Base-by-base conservation (phyloP, 2,888 invertebrate genomes). In the Machimus rusticus region DNA sequence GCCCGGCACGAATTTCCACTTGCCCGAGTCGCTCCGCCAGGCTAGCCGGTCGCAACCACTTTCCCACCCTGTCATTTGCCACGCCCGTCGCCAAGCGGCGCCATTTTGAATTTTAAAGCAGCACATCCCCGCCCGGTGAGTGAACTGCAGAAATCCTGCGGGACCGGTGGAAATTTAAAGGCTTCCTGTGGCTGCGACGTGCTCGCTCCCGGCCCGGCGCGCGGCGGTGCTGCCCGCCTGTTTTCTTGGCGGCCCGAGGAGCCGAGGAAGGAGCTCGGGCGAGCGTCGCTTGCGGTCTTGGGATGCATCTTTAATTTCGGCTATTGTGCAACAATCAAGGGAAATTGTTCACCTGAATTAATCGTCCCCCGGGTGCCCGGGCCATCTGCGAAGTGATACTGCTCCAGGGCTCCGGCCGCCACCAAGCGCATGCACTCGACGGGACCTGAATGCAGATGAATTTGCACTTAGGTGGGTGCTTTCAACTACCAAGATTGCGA, bases 91-190 rank as follows among this genome's bases (percentile, higher is more conserved):
- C 77, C 57, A 79, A 39, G 57, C 82, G 88, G 84, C 89, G 89
- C 89, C 89, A 89, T 89, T 89, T 89, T 89, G 89, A 89, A 89
- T 88, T 88, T 86, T 74, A 88, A 88, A 81, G 87, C 87, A 89
- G 81, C 43, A 88, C 78, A 79, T 81, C 78, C 79, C 43, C 66
- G 79, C 77, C 43, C 79, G 34, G 39, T 23, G 82, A 66, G 66
- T 37, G 82, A 84, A 28, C 39, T 74, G 74, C 37, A 85, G 85
- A 85, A 74, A 74, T 85, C 74, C 85, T 85, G 78, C 23, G 66
- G 37, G 86, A 66, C 74, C 78, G 74, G 74, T 55, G 86, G 66
- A 66, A 86, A 88, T 86, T 88, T 76, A 86, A 34, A 86, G 88
- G 74, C 81, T 86, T 66, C 76, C 55, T 14, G 87, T 86, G 86